A percentile compares a stretch with the other conserved stretches of the same genome.
These are phyloP conservation scores for Philopedon plagiatum DNA, from an alignment of 2,888 invertebrate genomes.

Conservation along the genomic window DNA sequence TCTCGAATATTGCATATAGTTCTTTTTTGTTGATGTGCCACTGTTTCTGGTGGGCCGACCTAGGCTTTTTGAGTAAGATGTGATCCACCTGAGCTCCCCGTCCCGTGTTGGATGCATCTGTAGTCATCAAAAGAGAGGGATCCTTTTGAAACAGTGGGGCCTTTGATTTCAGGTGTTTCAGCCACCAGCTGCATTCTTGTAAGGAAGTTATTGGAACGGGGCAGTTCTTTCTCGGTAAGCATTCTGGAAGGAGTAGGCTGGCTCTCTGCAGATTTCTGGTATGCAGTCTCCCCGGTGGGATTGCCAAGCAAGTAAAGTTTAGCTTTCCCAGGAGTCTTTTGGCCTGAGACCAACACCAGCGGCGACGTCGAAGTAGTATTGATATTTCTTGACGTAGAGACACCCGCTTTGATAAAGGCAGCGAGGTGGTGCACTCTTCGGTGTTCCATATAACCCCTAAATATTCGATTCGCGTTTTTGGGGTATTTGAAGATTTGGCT, in stretches of 20 bases:
- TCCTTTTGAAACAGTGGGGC: neutral
- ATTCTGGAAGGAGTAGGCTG: neutral
- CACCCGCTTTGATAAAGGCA: neutral
- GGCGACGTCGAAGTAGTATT: neutral
- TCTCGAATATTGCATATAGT: conserved; percentile 22
- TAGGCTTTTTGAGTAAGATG: neutral
- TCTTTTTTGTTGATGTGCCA: conserved; percentile 41
- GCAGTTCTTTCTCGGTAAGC: neutral
- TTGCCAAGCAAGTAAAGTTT: conserved; percentile 40
- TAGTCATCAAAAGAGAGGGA: neutral
- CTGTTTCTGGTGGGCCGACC: conserved; percentile 19
- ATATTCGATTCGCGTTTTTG: neutral
- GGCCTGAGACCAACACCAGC: conserved; percentile 12
- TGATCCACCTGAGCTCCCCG: conserved; percentile 36
- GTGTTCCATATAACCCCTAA: conserved; percentile 16
- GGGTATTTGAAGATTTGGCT: neutral
- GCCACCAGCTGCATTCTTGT: conserved; percentile 25
- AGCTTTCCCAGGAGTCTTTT: conserved; percentile 42
- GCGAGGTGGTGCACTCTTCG: neutral
- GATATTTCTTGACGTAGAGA: neutral
- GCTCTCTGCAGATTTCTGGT: conserved; percentile 5
- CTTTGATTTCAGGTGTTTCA: neutral
- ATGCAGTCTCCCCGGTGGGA: conserved; percentile 42
- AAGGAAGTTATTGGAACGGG: conserved; percentile 4
- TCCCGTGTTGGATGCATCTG: conserved; percentile 31